Evolutionary conservation across 2,797 vertebrate genomes (phyloP), one percentile per base, ranked within the genome.

Genomic region (Siniperca obscura): DNA sequence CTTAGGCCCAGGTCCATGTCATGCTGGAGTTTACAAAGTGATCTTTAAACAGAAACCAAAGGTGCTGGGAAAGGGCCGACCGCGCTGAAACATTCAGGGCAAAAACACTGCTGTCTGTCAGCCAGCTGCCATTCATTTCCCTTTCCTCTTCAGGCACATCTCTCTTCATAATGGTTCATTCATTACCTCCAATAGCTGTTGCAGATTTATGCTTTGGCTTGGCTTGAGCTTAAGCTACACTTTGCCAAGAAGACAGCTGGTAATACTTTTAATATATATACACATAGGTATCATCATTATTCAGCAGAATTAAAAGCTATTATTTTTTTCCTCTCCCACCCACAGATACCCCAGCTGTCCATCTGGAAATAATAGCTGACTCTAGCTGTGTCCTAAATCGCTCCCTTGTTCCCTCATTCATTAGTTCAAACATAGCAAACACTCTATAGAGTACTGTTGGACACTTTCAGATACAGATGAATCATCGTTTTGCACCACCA

Each of bases 151-250:
- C 85, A 82, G 88, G 85, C 83, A 30, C 80, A 76, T 87, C 69
- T 80, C 78, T 88, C 83, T 70, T 83, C 82, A 77, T 90, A 88
- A 91, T 87, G 80, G 30, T 74, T 87, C 82, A 69, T 89, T 92
- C 76, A 89, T 92, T 88, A 78, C 87, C 62, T 81, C 64, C 75
- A 65, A 77, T 85, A 84, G 80, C 4, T 53, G 71, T 42, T 75
- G 68, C 78, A 90, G 86, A 91, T 91, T 86, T 91, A 93, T 90
- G 81, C 74, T 62, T 68, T 72, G 90, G 80, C 87, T 78, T 8
- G 7, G 66, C 72, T 56, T 6, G 50, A 81, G 78, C 81, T 82
- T 65, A 14, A 83, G 30, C 80, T 71, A 77, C 86, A 81, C 81
- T 88, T 83, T 86, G 81, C 90, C 87, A 83, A 66, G 79, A 81